These are phyloP conservation scores for Drosophila melanocephala DNA, from an alignment of 2,888 invertebrate genomes.

Conservation along the genomic window DNA sequence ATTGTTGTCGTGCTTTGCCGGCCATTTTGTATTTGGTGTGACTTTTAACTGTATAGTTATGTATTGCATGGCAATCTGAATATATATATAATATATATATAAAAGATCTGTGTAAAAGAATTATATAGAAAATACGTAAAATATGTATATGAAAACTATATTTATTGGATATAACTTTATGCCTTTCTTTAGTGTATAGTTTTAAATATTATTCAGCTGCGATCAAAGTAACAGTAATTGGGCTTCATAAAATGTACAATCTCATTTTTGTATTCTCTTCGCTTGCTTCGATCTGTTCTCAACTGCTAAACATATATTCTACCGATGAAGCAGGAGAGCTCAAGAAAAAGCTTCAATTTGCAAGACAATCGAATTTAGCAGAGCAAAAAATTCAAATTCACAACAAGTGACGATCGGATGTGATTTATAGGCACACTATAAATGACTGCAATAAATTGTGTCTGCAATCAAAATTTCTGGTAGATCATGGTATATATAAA, in stretches of 20 bases:
- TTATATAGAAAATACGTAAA: neutral
- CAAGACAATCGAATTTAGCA: neutral
- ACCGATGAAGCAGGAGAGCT: neutral
- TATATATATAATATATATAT: neutral
- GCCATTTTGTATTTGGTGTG: neutral
- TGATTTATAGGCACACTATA: neutral
- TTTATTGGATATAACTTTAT: neutral
- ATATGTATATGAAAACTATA: neutral
- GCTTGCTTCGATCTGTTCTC: too few species aligned
- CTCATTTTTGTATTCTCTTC: too few species aligned
- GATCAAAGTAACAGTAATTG: too few species aligned
- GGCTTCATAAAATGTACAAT: too few species aligned
- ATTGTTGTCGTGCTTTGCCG: slow-evolving; percentile 8
- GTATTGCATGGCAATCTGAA: neutral
- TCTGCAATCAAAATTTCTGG: neutral
- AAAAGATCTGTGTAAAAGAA: neutral
- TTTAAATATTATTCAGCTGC: too few species aligned
- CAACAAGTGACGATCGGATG: neutral
- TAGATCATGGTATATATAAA: neutral
- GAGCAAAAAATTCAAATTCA: neutral
- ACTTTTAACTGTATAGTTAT: neutral
- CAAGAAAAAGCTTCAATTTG: neutral
- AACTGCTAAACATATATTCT: too few species aligned
- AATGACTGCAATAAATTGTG: neutral
- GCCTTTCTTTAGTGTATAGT: too few species aligned